Conservation (phyloP, 2,888 invertebrate genomes). For the Phytoseiulus persimilis region DNA sequence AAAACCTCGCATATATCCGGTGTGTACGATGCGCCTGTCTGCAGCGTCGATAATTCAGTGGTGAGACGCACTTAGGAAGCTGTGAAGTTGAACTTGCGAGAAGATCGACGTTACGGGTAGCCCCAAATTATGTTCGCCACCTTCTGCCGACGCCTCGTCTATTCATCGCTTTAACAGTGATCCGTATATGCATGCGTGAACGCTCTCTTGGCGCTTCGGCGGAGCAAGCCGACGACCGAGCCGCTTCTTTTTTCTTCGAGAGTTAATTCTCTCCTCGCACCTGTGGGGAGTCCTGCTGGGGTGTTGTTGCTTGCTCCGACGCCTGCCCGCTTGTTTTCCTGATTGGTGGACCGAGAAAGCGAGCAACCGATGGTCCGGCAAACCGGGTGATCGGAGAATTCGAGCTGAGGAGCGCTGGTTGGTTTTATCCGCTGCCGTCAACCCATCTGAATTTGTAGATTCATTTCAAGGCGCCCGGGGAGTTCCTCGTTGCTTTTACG, state of each 20-base stretch:
- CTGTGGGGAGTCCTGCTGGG: neutral
- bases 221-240: neutral
- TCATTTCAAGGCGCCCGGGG: neutral
- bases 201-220: neutral
- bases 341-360: neutral
- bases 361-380: neutral
- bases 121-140: neutral
- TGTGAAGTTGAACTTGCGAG: neutral
- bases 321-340: neutral
- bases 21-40: too few relatives aligned
- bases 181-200: neutral
- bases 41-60: too few relatives aligned
- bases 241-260: neutral
- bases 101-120: neutral
- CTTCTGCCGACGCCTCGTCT: neutral
- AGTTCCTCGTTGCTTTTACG: too few relatives aligned
- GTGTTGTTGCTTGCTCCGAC: neutral
- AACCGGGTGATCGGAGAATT: neutral
- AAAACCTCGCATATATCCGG: too few relatives aligned
- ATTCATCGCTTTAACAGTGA: neutral
- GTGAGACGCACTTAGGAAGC: neutral
- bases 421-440: neutral
- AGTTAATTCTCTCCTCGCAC: conserved; percentile 5
- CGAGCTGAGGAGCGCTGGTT: neutral
- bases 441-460: neutral